Percentiles rank a stretch among this genome's conserved stretches.
Evolutionary conservation across 1,140 invertebrate genomes (phyloP).

Genomic region (Drosophila mauritiana): DNA sequence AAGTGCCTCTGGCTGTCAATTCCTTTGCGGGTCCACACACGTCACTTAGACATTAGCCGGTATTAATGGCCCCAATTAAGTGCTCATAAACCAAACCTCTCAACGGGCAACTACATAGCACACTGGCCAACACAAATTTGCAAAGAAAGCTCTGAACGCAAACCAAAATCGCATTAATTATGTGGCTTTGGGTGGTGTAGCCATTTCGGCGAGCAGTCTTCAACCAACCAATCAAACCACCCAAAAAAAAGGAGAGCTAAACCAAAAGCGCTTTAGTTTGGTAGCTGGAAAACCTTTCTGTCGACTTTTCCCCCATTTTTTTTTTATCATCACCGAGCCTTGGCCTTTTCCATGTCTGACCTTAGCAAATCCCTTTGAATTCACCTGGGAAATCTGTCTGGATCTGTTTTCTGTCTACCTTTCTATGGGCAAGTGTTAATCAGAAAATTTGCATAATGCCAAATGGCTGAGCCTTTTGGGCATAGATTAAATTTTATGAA

Average conservation of each 20-base stretch:
- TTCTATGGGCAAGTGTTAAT: conserved; percentile 57
- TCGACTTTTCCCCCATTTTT: background rate
- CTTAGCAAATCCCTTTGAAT: conserved; percentile 31
- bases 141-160: conserved; percentile 8
- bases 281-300: conserved; percentile 17
- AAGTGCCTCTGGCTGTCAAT: conserved; percentile 46
- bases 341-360: conserved; percentile 43
- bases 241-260: conserved; percentile 16
- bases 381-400: conserved; percentile 22
- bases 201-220: conserved; percentile 19
- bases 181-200: conserved; percentile 42
- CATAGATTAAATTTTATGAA: conserved; percentile 28
- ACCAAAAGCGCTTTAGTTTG: conserved; percentile 30
- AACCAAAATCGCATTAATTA: conserved; percentile 77
- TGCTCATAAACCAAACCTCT: conserved; percentile 65
- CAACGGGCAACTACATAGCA: conserved; percentile 8
- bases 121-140: conserved; percentile 26
- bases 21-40: conserved; percentile 27
- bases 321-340: conserved; percentile 8
- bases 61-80: conserved; percentile 75
- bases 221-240: background rate
- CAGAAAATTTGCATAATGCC: conserved; percentile 53
- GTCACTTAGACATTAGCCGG: conserved; percentile 56
- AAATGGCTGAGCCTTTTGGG: conserved; percentile 34
- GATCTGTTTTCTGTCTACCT: conserved; percentile 7